Evolutionary conservation across 2,113 vertebrate species (phyloP).

Genomic region (Channa maculata): DNA sequence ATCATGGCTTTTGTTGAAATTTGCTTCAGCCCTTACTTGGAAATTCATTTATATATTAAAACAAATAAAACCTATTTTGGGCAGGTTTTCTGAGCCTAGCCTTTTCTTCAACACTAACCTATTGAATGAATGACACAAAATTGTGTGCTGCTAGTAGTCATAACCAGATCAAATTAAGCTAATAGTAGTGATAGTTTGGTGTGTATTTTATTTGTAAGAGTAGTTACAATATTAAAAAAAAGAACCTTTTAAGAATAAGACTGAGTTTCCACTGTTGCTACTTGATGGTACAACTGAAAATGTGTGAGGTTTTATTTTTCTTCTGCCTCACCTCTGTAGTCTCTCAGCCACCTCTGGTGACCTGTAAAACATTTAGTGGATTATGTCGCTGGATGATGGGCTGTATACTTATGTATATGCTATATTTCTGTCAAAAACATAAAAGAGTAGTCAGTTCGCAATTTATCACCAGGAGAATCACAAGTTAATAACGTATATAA

Average conservation of each 20-base stretch:
- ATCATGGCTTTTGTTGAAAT: slow-evolving; percentile 38
- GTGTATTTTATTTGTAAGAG: too few species aligned
- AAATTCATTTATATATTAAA: slow-evolving; percentile 45
- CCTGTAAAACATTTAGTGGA: slow-evolving; percentile 55
- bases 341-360: slow-evolving; percentile 62
- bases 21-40: slow-evolving; percentile 31
- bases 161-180: too few species aligned
- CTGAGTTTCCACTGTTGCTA: slow-evolving; percentile 27
- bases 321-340: slow-evolving; percentile 37
- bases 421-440: too few species aligned
- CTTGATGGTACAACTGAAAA: slow-evolving; percentile 33
- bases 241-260: slow-evolving; percentile 32
- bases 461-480: neutral
- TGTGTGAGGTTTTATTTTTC: slow-evolving; percentile 60
- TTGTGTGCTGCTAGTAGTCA: neutral
- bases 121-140: neutral
- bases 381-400: slow-evolving; percentile 21
- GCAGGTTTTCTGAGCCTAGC: slow-evolving; percentile 40
- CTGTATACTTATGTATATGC: neutral
- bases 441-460: neutral
- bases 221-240: too few species aligned
- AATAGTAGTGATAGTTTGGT: too few species aligned
- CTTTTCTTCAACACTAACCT: slow-evolving; percentile 29
- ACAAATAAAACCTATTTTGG: slow-evolving; percentile 63
- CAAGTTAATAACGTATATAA: neutral